Evolutionary conservation across 2,113 vertebrate genomes (phyloP).

Genomic region (Artemisiospiza belli): DNA sequence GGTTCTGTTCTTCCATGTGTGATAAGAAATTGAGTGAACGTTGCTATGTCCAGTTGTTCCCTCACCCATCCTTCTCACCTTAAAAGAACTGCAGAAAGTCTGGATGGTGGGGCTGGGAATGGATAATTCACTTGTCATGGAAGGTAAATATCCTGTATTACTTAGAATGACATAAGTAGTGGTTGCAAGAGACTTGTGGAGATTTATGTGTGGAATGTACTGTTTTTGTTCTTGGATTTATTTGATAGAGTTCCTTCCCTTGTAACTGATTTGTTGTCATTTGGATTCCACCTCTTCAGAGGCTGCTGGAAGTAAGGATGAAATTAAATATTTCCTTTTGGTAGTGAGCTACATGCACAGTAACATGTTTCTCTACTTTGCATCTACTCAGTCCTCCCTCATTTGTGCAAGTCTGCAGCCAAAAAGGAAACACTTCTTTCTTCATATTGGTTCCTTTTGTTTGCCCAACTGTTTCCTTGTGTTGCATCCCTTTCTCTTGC

Average conservation of each 20-base stretch:
- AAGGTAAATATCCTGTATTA: not conserved
- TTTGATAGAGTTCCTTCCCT: not conserved
- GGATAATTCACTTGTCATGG: not conserved
- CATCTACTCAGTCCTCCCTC: not conserved
- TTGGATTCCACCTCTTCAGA: slow-evolving; percentile 7
- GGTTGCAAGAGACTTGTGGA: not conserved
- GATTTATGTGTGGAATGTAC: not conserved
- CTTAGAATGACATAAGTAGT: not conserved
- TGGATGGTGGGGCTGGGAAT: not conserved
- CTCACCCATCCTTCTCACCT: not conserved
- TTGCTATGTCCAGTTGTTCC: not conserved
- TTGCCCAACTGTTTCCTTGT: slow-evolving; percentile 14
- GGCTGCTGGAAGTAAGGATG: slow-evolving; percentile 24
- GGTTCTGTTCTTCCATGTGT: not conserved
- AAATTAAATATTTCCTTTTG: not conserved
- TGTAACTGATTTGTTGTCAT: slow-evolving; percentile 21
- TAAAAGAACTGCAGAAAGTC: not conserved
- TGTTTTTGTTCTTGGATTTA: slow-evolving; percentile 14
- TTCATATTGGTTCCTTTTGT: slow-evolving; percentile 3
- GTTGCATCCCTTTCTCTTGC: slow-evolving; percentile 9
- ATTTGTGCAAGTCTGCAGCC: slow-evolving; percentile 1
- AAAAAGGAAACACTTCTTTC: slow-evolving; percentile 6
- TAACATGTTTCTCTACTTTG: not conserved
- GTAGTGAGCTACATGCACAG: not conserved
- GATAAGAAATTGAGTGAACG: not conserved